These are phyloP conservation scores for Unio pictorum DNA, from an alignment of 2,888 invertebrate genomes.

Conservation along the genomic window DNA sequence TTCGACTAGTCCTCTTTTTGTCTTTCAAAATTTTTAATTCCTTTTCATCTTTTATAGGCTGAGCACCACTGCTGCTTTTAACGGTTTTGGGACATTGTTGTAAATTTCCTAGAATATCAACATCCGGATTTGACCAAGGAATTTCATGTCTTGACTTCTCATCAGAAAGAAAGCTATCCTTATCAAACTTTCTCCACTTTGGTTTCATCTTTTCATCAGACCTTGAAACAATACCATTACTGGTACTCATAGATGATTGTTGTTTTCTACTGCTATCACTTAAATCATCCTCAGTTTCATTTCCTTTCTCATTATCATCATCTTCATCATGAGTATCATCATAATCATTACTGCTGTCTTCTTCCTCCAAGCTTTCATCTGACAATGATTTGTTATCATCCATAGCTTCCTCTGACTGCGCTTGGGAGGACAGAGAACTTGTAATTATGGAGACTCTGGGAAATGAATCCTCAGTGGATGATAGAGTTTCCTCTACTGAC, in stretches of 20 bases:
- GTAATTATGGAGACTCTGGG: conserved; percentile 41
- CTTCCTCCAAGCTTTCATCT: background rate
- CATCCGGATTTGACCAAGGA: background rate
- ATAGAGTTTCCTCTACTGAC: conserved; percentile 41
- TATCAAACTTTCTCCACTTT: background rate
- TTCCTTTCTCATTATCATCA: background rate
- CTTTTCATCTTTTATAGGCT: too few species aligned
- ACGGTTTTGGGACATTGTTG: too few species aligned
- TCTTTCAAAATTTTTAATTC: too few species aligned
- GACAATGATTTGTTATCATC: background rate
- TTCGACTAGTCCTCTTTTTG: too few species aligned
- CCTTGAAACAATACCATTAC: too few species aligned
- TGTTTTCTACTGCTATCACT: too few species aligned
- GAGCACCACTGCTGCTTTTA: too few species aligned
- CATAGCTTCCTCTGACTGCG: background rate
- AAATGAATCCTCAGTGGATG: conserved; percentile 51
- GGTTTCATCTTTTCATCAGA: background rate
- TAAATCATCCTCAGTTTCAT: too few species aligned
- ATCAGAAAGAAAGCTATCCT: background rate
- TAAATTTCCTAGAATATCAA: background rate
- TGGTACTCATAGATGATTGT: too few species aligned
- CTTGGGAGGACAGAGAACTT: conserved; percentile 15
- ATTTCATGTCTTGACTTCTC: background rate
- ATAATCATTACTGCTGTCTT: conserved; percentile 1
- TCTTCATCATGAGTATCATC: background rate